Conservation (phyloP, 30 jellyfish, hydroid and myxozoan species). For the Mastigias papua region DNA sequence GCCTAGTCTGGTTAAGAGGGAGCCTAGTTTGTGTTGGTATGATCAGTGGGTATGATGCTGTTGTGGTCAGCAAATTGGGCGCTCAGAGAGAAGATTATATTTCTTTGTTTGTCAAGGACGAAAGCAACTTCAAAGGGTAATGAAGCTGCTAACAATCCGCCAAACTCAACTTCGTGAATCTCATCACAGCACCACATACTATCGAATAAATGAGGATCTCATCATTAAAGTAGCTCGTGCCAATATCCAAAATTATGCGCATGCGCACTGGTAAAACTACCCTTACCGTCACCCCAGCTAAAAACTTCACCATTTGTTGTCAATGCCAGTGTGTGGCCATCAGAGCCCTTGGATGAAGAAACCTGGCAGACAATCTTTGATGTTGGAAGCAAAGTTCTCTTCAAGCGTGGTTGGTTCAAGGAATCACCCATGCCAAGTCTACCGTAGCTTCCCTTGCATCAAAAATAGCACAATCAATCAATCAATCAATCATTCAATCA, state of each 20-base stretch:
- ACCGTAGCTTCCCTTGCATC: constrained; percentile 89
- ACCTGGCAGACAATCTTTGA: constrained; percentile 74
- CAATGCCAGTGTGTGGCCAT: constrained; percentile 96
- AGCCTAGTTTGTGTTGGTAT: too few species aligned
- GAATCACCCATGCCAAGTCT: constrained; percentile 98
- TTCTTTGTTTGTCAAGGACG: not conserved
- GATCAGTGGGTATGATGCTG: too few species aligned
- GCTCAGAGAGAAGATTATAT: constrained; percentile 73
- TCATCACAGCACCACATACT: constrained; percentile 40
- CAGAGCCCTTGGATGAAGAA: constrained; percentile 96
- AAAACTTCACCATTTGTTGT: constrained; percentile 88
- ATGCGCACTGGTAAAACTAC: constrained; percentile 12
- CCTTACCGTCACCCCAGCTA: constrained; percentile 99
- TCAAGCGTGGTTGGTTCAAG: constrained; percentile 64
- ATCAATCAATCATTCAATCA: not conserved
- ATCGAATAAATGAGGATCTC: not conserved
- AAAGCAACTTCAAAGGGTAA: constrained; percentile 1
- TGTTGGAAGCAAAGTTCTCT: constrained; percentile 54
- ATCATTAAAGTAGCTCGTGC: not conserved
- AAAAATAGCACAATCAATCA: not conserved
- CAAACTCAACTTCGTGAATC: constrained; percentile 51
- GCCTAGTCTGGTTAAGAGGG: too few species aligned
- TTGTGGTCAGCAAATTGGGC: too few species aligned
- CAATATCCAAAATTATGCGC: not conserved
- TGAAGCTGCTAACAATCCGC: not conserved